phyloP scores from a whole-genome alignment of 2,888 invertebrate genomes.

The Troides oblongomaculatus region DNA sequence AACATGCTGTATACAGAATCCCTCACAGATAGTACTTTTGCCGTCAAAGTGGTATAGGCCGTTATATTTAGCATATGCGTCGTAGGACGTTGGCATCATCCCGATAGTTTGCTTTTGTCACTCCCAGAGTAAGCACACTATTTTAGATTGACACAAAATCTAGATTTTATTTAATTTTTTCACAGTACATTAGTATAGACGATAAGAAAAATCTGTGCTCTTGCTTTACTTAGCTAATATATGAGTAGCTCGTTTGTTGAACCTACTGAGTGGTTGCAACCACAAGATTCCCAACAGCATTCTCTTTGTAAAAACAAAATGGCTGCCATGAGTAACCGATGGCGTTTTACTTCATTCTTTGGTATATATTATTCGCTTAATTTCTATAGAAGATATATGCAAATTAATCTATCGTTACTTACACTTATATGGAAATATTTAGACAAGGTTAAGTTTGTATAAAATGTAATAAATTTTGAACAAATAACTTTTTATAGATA shows the following conservation, averaged over 20 bases:
- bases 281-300: background rate
- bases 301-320: background rate
- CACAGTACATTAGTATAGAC: background rate
- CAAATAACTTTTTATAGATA: no score
- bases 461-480: no score
- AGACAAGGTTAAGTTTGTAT: no score
- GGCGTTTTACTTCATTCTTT: background rate
- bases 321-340: background rate
- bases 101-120: slow-evolving; percentile 30
- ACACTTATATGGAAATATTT: background rate
- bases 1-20: slow-evolving; percentile 41
- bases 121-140: background rate
- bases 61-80: slow-evolving; percentile 54
- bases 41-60: slow-evolving; percentile 57
- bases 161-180: background rate
- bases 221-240: background rate
- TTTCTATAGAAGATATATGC: no score
- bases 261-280: no score
- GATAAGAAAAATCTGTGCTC: background rate
- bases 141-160: background rate
- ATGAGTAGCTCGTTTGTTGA: no score
- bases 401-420: background rate
- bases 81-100: slow-evolving; percentile 57
- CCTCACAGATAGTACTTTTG: slow-evolving; percentile 55
- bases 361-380: no score